These are phyloP conservation scores for Gyrodactylus bullatarudis DNA, from an alignment of 1,140 invertebrate species.

Conservation along the genomic window DNA sequence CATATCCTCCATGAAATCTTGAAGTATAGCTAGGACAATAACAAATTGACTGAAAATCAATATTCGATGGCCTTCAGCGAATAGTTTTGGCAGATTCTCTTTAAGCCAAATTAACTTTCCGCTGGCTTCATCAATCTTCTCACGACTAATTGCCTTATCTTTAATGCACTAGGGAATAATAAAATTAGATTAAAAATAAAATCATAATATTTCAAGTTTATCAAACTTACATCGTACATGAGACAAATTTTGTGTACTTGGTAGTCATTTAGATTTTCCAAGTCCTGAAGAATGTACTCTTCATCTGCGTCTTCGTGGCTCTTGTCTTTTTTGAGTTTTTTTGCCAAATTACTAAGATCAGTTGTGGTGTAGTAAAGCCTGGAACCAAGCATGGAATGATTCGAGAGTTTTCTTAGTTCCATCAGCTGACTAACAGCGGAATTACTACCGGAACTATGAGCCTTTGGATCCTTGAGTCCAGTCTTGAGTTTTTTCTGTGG, in stretches of 20 bases:
- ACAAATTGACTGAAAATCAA: conserved; percentile 77
- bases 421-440: conserved; percentile 30
- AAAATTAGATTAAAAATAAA: conserved; percentile 4
- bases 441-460: not conserved
- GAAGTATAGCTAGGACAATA: conserved; percentile 46
- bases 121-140: not conserved
- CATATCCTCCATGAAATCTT: conserved; percentile 15
- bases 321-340: conserved; percentile 33
- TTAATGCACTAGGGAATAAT: not conserved
- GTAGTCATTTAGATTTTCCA: conserved; percentile 53
- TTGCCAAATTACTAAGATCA: conserved; percentile 33
- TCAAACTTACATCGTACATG: conserved; percentile 18
- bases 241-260: conserved; percentile 44
- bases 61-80: conserved; percentile 23
- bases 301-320: conserved; percentile 34
- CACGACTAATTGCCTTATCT: not conserved
- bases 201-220: not conserved
- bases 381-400: conserved; percentile 27
- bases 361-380: conserved; percentile 39
- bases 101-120: conserved; percentile 1
- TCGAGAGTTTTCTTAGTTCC: conserved; percentile 17
- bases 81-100: conserved; percentile 4
- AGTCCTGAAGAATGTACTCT: conserved; percentile 48
- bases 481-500: not conserved
- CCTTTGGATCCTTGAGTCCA: not conserved